Percentiles rank a stretch among this genome's conserved stretches.
Conservation (phyloP, 2,113 vertebrate genomes). For the Mustela nigripes region DNA sequence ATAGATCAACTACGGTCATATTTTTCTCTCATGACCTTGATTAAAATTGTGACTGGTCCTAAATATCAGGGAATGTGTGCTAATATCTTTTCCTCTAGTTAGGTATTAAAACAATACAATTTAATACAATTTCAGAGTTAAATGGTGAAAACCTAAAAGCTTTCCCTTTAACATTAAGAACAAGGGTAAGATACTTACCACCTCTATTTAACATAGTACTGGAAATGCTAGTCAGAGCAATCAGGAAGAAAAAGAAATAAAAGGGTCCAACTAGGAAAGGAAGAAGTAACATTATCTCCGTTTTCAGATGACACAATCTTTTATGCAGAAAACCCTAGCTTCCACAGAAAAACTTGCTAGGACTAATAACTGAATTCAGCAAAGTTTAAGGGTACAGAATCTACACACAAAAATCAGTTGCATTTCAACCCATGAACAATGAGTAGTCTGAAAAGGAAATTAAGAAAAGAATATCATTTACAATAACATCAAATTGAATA, state of each 20-base stretch:
- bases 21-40: background rate
- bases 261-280: background rate
- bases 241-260: constrained; percentile 1
- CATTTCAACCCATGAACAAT: background rate
- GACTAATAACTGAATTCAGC: background rate
- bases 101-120: background rate
- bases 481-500: background rate
- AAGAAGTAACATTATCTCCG: background rate
- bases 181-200: background rate
- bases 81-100: background rate
- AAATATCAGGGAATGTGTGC: background rate
- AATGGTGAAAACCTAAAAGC: background rate
- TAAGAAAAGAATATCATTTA: background rate
- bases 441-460: background rate
- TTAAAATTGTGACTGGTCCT: background rate
- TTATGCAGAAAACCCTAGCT: background rate
- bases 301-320: background rate
- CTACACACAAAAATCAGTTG: background rate
- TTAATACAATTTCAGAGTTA: constrained; percentile 31
- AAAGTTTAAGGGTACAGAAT: background rate
- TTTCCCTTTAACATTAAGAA: background rate
- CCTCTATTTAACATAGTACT: background rate
- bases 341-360: background rate
- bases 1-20: background rate
- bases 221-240: background rate